phyloP scores from a whole-genome alignment of 2,888 invertebrate species.

The Tholera decimalis region DNA sequence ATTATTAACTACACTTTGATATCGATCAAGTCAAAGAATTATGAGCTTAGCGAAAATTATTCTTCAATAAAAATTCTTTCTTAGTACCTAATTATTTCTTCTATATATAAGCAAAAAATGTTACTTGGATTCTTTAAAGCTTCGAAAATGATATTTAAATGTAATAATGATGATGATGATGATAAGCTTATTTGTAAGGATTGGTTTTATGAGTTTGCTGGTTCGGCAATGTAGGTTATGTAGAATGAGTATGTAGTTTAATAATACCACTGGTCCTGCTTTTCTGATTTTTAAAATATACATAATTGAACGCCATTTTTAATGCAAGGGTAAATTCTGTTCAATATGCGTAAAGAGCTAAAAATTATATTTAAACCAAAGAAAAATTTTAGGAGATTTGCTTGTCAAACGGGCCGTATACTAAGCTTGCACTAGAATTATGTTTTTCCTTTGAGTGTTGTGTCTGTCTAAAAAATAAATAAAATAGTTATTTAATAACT shows the following conservation, averaged over 20 bases:
- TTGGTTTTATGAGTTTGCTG: neutral
- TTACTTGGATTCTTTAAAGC: constrained; percentile 16
- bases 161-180: neutral
- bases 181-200: neutral
- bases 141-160: constrained; percentile 17
- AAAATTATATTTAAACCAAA: too few relatives aligned
- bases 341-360: too few relatives aligned
- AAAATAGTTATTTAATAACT: too few relatives aligned
- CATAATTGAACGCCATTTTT: neutral
- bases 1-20: constrained; percentile 25
- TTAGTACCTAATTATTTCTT: constrained; percentile 21
- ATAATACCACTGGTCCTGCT: too few relatives aligned
- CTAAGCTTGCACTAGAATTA: too few relatives aligned
- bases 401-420: too few relatives aligned
- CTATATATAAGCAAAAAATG: constrained; percentile 1
- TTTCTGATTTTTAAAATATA: neutral
- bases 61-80: constrained; percentile 29
- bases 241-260: neutral
- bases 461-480: too few relatives aligned
- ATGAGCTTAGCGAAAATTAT: constrained; percentile 23
- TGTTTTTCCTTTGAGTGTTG: too few relatives aligned
- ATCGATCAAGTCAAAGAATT: constrained; percentile 9
- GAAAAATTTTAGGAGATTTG: too few relatives aligned
- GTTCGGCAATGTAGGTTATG: neutral
- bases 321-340: too few relatives aligned